Base-by-base conservation (phyloP, 1,140 invertebrate species). In the Hypsibius dujardini region DNA sequence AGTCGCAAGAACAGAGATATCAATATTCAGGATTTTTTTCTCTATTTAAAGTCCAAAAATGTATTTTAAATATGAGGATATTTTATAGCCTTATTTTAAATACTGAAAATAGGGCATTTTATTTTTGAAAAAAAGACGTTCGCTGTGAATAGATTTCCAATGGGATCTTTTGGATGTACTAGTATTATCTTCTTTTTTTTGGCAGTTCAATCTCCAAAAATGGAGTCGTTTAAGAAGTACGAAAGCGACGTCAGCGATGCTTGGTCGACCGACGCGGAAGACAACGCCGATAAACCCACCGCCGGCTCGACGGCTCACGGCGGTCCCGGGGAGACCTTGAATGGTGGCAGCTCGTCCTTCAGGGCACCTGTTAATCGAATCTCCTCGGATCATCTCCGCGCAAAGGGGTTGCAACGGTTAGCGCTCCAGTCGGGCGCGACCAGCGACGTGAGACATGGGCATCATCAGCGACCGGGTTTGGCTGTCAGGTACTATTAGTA, bases 401-500 rank as follows among this genome's bases (percentile, higher is more conserved):
- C 50, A 7, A 56, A 56, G n/a, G 50, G 50, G 7, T n/a, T 56
- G 50, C 50, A 56, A n/a, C 7, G 50, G 50, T n/a, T 56, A 56
- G 50, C 50, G 7, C 7, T 56, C 7, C 50, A 56, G 50, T 56
- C n/a, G n/a, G n/a, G n/a, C n/a, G n/a, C n/a, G n/a, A n/a, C 50
- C n/a, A 7, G 7, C 50, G 50, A n/a, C 50, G n/a, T 7, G 50
- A n/a, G 7, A 56, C 7, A n/a, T 56, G 7, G 7, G 50, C 50
- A 7, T 56, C 7, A 7, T 56, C 50, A 56, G n/a, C 50, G 50
- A n/a, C 50, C 50, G 50, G 50, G 50, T n/a, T 56, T 56, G n/a
- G 50, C 50, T n/a, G 50, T 56, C 50, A 56, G 50, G 50, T 56
- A 56, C 50, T 56, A 56, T n/a, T n/a, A n/a, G n/a, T n/a, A n/a